Conservation (phyloP, 2,113 vertebrate species). For the Hucho hucho region DNA sequence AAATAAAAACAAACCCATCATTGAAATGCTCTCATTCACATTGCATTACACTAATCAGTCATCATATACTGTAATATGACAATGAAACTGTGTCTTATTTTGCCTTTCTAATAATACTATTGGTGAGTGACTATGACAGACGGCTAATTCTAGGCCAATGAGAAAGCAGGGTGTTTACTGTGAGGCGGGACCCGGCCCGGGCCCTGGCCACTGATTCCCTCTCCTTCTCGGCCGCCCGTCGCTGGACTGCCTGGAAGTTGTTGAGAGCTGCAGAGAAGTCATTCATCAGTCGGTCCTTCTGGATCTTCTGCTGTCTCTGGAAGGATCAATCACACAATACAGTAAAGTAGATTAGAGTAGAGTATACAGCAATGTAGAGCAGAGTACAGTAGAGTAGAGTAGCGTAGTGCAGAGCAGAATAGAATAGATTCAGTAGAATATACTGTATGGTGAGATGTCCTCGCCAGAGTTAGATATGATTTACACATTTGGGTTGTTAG, state of each 20-base stretch:
- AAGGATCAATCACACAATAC: constrained; percentile 9
- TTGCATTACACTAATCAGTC: too few species aligned
- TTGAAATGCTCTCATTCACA: neutral
- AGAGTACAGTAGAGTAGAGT: neutral
- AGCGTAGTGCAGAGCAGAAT: neutral
- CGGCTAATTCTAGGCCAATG: neutral
- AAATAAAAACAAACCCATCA: constrained; percentile 30
- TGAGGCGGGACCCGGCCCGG: constrained; percentile 79
- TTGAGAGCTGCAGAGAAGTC: constrained; percentile 78
- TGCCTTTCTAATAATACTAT: too few species aligned
- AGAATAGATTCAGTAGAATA: too few species aligned
- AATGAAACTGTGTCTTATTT: too few species aligned
- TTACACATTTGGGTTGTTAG: too few species aligned
- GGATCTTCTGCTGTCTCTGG: too few species aligned
- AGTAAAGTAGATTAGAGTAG: too few species aligned
- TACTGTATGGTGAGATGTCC: too few species aligned
- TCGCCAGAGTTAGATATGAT: too few species aligned
- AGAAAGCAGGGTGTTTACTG: constrained; percentile 53
- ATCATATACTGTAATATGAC: too few species aligned
- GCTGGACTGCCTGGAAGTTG: constrained; percentile 84
- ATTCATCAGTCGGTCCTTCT: too few species aligned
- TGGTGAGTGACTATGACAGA: too few species aligned
- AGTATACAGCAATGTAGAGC: neutral
- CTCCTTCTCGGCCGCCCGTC: constrained; percentile 83
- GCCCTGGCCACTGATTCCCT: constrained; percentile 83